Evolutionary conservation across 23 tunicate species (phyloP), one percentile per base, ranked within the genome.

Genomic region (Ciona savignyi): DNA sequence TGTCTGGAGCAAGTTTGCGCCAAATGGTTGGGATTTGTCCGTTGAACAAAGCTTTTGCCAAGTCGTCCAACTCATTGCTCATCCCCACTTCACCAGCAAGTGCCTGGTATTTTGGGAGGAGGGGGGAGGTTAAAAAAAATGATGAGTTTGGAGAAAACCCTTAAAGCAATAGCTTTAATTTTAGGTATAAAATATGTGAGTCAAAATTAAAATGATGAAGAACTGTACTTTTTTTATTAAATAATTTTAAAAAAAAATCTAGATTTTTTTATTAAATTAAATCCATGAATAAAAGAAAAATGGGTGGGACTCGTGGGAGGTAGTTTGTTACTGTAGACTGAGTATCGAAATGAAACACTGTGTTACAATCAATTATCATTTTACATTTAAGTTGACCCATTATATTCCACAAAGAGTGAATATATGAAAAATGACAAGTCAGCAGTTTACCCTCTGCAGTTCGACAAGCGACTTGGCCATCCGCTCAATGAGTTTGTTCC

Each of bases 51-150:
- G 99, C 87, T 30, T 86, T 35, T 6, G 99, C 99, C 2, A 95
- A 75, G 1, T 95, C 99, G 71, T 95, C 99, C 28, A 95, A 74
- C 65, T 95, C 99, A 69, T 95, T 95, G 61, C 96, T 88, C 99
- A 95, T 95, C 34, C 99, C 99, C 19, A 95, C 99, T 78, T 95
- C 99, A 67, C 99, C 99, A 65, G 83, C 86, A 0, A 93, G 51
- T 0, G 93, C 93, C 93, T 93, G 61, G 28, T 30, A 21, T 30
- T 2, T n/a, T n/a, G n/a, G n/a, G n/a, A n/a, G n/a, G n/a, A n/a
- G n/a, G n/a, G n/a, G n/a, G n/a, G n/a, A n/a, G n/a, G n/a, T n/a
- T n/a, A n/a, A n/a, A n/a, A n/a, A n/a, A n/a, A n/a, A n/a, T n/a
- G n/a, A n/a, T n/a, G n/a, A n/a, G n/a, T n/a, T n/a, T n/a, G n/a